Evolutionary conservation across 1,140 invertebrate species (phyloP).

Genomic region (Aphidius gifuensis): DNA sequence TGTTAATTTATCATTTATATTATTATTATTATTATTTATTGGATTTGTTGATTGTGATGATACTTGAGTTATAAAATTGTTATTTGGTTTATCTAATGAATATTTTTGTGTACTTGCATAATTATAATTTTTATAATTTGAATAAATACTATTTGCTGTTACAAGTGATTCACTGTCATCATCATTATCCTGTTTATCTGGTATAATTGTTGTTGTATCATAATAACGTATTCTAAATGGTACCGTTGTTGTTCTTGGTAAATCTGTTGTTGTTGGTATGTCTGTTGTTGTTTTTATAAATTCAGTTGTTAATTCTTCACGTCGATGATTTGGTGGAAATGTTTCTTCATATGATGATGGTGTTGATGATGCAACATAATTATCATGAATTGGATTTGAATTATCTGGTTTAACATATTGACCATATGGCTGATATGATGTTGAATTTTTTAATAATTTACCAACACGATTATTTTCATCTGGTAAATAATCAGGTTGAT

Average conservation of each 20-base stretch:
- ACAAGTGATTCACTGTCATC: constrained; percentile 32
- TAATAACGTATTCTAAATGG: constrained; percentile 43
- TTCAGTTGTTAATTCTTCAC: not conserved
- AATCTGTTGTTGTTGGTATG: not conserved
- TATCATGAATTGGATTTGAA: constrained; percentile 48
- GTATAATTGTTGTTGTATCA: constrained; percentile 30
- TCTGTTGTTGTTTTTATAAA: too few relatives aligned
- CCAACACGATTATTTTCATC: constrained; percentile 47
- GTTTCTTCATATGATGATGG: constrained; percentile 32
- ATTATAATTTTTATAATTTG: constrained; percentile 37
- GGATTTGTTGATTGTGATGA: not conserved
- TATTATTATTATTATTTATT: constrained; percentile 13
- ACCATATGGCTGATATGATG: constrained; percentile 44
- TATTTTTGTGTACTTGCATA: not conserved
- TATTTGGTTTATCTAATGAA: constrained; percentile 16
- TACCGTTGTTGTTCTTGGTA: constrained; percentile 28
- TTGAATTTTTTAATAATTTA: constrained; percentile 54
- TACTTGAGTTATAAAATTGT: not conserved
- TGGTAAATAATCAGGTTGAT: constrained; percentile 36
- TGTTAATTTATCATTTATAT: not conserved
- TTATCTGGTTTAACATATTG: constrained; percentile 43
- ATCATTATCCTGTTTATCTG: not conserved
- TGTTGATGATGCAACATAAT: constrained; percentile 48
- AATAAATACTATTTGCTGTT: constrained; percentile 40
- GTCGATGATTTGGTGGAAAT: not conserved